Evolutionary conservation across 2,888 invertebrate species (phyloP), one percentile per base, ranked within the genome.

Genomic region (Pachycephus smyrnensis): DNA sequence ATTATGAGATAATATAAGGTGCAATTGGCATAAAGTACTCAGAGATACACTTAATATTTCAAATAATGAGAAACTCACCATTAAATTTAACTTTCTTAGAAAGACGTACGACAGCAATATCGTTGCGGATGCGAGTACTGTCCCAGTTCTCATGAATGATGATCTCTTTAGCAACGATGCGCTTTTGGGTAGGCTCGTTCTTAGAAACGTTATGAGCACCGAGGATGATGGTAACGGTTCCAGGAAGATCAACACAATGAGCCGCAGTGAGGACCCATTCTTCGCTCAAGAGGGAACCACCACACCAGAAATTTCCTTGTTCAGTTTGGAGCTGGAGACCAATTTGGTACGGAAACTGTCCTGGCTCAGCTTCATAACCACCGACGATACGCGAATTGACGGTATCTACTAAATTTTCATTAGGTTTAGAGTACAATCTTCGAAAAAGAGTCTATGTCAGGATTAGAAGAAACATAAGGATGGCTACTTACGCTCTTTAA

Each of bases 71-170:
- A 55, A 35, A 69, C 74, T 78, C 79, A 85, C 84, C 73, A 33
- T 77, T 78, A 23, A 82, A 78, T 9, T 37, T 55, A 32, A 84
- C 80, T 23, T 76, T 74, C 3, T 75, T 55, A 15, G 84, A 80
- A n/a, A 86, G 83, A 12, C 71, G 77, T 74, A 87, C 77, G 68
- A 86, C 73, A n/a, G 87, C 82, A 33, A 88, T 77, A 80, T 88
- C 88, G 77, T 88, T 83, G 33, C 75, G 69, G 75, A 85, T 15
- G 73, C 1, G 68, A 6, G 1, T 1, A 11, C 33, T 1, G 36
- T 15, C 4, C 78, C 78, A 78, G 36, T 2, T 68, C 23, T 81
- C 77, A 78, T 86, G 86, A 12, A 81, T 76, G 71, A 81, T 74
- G 69, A 77, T 80, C 73, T 81, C 75, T n/a, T 75, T 69, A 55